Percentiles rank a stretch among this genome's conserved stretches.
These are phyloP conservation scores for Eclectus roratus DNA, from an alignment of 2,113 vertebrate species.

Conservation along the genomic window DNA sequence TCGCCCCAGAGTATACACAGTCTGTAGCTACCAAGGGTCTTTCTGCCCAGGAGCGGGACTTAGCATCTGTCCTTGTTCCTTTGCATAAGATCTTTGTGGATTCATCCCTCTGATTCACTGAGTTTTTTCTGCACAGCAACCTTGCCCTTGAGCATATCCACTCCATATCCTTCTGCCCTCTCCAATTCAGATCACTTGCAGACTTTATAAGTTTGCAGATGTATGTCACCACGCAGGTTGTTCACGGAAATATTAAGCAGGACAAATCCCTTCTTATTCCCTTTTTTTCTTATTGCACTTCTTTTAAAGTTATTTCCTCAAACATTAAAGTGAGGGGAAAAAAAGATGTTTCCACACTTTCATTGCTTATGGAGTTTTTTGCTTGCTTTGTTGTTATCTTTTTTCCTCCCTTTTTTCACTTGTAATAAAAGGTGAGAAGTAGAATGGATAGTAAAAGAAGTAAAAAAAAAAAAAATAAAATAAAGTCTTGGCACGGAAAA, in stretches of 20 bases:
- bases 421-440: not conserved
- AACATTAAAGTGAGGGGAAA: not conserved
- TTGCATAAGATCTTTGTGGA: rapidly evolving
- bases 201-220: not conserved
- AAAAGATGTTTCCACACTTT: not conserved
- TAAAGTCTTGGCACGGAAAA: not conserved
- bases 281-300: not conserved
- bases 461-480: not conserved
- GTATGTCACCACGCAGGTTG: not conserved
- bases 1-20: not conserved
- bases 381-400: not conserved
- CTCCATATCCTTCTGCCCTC: not conserved
- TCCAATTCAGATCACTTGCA: not conserved
- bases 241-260: not conserved
- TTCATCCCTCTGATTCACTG: not conserved
- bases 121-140: not conserved
- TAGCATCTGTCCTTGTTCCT: not conserved
- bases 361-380: rapidly evolving
- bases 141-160: not conserved
- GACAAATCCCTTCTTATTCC: not conserved
- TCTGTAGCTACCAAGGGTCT: not conserved
- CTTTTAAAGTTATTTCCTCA: not conserved
- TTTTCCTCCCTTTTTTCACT: not conserved
- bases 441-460: not conserved
- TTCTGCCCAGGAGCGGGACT: not conserved